Percentiles rank a stretch among this genome's conserved stretches.
Conservation (phyloP, 2,113 vertebrate species). For the Electrona antarctica region DNA sequence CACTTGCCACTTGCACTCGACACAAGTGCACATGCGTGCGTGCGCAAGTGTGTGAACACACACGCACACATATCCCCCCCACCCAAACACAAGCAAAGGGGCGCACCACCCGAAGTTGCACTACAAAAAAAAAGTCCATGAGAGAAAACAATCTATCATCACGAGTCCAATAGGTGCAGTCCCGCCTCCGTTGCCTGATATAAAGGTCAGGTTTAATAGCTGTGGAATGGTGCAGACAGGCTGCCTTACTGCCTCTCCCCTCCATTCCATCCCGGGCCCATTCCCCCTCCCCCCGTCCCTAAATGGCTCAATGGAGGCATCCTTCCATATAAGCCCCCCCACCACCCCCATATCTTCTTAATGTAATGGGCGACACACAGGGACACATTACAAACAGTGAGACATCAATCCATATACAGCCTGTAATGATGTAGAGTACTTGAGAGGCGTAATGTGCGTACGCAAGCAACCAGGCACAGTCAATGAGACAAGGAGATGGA, state of each 20-base stretch:
- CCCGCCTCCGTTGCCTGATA: background rate
- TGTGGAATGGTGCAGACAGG: conserved; percentile 45
- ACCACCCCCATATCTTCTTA: too few species aligned
- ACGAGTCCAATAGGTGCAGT: conserved; percentile 6
- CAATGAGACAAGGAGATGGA: background rate
- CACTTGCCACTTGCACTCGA: background rate
- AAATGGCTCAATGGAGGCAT: conserved; percentile 45
- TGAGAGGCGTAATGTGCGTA: too few species aligned
- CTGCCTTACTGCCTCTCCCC: conserved; percentile 18
- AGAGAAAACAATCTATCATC: background rate
- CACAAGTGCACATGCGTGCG: background rate
- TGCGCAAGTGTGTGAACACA: background rate
- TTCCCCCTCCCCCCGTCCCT: conserved; percentile 26
- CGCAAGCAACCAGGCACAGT: background rate
- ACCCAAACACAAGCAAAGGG: background rate
- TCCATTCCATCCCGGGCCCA: background rate
- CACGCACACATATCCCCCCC: conserved; percentile 2
- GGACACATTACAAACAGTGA: too few species aligned
- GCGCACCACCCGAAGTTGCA: too few species aligned
- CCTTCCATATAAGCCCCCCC: too few species aligned
- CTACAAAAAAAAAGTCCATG: background rate
- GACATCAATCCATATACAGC: too few species aligned
- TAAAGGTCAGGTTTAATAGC: conserved; percentile 55
- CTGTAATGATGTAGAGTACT: too few species aligned
- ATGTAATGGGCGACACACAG: too few species aligned